Evolutionary conservation across 2,113 vertebrate species (phyloP).

Genomic region (Cololabis saira): DNA sequence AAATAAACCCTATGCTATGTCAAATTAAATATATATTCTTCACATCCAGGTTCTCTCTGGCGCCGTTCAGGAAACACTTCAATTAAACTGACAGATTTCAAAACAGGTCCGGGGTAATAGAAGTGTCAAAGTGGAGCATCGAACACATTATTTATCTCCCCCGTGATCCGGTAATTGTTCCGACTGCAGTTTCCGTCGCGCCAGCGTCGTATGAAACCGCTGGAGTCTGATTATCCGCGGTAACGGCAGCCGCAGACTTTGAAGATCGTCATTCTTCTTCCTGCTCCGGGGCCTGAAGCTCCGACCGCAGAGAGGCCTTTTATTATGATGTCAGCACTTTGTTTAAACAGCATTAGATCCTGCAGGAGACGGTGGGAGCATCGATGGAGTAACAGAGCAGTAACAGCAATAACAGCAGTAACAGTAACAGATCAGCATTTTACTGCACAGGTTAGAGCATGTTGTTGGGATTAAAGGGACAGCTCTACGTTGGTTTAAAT

Average conservation of each 20-base stretch:
- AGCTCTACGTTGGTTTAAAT: too few relatives aligned
- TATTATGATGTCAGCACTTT: constrained; percentile 84
- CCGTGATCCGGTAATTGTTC: constrained; percentile 49
- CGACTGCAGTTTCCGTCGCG: constrained; percentile 37
- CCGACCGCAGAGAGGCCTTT: constrained; percentile 68
- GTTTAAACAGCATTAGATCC: constrained; percentile 82
- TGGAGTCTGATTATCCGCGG: constrained; percentile 64
- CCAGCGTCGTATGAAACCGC: constrained; percentile 44
- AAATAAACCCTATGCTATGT: constrained; percentile 75
- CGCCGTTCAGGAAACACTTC: constrained; percentile 48
- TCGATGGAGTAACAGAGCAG: constrained; percentile 77
- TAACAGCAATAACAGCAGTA: too few relatives aligned
- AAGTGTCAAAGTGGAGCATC: constrained; percentile 45
- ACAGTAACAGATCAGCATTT: too few relatives aligned
- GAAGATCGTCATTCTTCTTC: constrained; percentile 69
- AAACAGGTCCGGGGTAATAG: constrained; percentile 61
- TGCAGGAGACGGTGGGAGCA: constrained; percentile 72
- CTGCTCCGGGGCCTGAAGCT: constrained; percentile 64
- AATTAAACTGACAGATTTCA: constrained; percentile 63
- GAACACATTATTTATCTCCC: constrained; percentile 55
- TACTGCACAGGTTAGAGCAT: too few relatives aligned
- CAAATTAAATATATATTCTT: constrained; percentile 60
- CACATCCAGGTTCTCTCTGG: constrained; percentile 42
- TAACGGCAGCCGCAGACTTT: constrained; percentile 71
- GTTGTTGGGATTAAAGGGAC: too few relatives aligned